Evolutionary conservation across 2,797 vertebrate species (phyloP).

Genomic region (Thunnus albacares): DNA sequence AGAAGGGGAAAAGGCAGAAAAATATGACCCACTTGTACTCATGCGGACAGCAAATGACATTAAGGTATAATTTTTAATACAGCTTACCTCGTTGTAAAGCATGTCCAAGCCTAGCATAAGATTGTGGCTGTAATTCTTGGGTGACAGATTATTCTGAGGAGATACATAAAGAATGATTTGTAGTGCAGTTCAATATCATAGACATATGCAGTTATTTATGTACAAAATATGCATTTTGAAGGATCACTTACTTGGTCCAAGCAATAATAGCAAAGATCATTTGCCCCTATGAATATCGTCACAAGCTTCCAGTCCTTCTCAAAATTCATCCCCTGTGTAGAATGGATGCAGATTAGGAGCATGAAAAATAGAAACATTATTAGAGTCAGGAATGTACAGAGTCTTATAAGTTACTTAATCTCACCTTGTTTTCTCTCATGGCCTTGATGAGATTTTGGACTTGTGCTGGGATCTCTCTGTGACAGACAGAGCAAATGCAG

Average conservation of each 20-base stretch:
- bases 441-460: conserved; percentile 83
- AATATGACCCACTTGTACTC: background rate
- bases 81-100: conserved; percentile 89
- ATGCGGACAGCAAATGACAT: background rate
- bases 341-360: conserved; percentile 25
- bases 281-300: conserved; percentile 90
- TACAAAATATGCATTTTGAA: background rate
- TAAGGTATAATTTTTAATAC: background rate
- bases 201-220: background rate
- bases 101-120: conserved; percentile 88
- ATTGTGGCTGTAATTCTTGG: conserved; percentile 86
- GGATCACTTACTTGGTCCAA: conserved; percentile 85
- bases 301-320: conserved; percentile 94
- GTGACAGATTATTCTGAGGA: conserved; percentile 85
- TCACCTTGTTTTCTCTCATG: conserved; percentile 88
- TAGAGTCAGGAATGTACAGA: background rate
- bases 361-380: background rate
- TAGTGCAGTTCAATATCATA: background rate
- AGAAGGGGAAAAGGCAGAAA: background rate
- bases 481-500: conserved; percentile 29
- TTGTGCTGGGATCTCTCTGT: conserved; percentile 89
- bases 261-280: conserved; percentile 92
- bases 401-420: conserved; percentile 20
- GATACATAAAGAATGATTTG: background rate
- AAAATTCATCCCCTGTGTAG: conserved; percentile 88